Evolutionary conservation across 1,140 invertebrate species (phyloP), one percentile per base, ranked within the genome.

Genomic region (Drosophila orena): DNA sequence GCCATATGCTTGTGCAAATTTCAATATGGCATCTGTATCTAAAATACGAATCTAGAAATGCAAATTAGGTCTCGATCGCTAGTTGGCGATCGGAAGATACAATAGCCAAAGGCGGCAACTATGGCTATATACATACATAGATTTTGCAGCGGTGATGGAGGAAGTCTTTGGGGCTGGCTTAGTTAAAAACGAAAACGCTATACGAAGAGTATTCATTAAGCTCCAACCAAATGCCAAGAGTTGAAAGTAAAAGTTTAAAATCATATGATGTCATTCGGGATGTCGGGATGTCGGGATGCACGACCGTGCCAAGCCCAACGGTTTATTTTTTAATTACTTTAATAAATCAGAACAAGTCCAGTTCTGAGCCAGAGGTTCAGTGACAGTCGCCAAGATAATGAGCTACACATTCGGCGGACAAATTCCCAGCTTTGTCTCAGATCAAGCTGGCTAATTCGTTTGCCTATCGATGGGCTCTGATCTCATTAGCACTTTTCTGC

Each of bases 41-140:
- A 64, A 57, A 72, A 70, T 69, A 43, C 17, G 61, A 84, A 86
- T 83, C 83, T 77, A 83, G 84, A 79, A 79, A 88, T 88, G 83
- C 84, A 89, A 88, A 88, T 88, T 55, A 79, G 57, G 43, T 70
- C 57, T 69, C 62, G 71, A 75, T 75, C 53, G 72, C 50, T 46
- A 53, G 70, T 56, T 53, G 60, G 55, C 52, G 80, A 79, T 75
- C 59, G 35, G 71, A 17, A 44, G 52, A 74, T 35, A 54, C 53
- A 60, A 70, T 60, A 46, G 57, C 79, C 76, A 79, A 79, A 65
- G 22, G 65, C 35, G 38, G 44, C 17, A 15, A 56, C 56, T 42
- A 47, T 22, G 37, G 49, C 17, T 34, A 37, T 52, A 35, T 50
- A 38, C 4, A n/a, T n/a, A 6, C 4, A n/a, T n/a, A 6, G 8